These are phyloP conservation scores for Hypotaenidia philippensis DNA, from an alignment of 2,797 vertebrate species.

Conservation along the genomic window DNA sequence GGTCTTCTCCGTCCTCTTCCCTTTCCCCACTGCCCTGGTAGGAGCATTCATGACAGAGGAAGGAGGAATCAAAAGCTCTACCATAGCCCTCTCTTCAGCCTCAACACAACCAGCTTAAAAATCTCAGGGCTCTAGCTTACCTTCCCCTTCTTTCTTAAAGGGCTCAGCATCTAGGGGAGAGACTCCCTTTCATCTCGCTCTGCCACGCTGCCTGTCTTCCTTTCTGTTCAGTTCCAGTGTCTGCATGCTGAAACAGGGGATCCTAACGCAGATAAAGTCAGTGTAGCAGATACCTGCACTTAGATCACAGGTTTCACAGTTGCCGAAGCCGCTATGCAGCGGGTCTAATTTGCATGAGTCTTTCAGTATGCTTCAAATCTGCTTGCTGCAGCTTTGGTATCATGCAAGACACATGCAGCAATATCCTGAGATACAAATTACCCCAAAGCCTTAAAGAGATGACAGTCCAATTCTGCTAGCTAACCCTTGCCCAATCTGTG, in stretches of 20 bases:
- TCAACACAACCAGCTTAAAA: conserved; percentile 12
- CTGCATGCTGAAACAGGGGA: background rate
- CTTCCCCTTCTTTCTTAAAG: conserved; percentile 35
- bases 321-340: background rate
- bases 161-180: background rate
- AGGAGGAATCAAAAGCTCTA: background rate
- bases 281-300: background rate
- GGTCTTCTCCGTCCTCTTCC: background rate
- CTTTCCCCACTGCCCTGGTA: background rate
- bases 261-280: conserved; percentile 25
- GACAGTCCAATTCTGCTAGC: background rate
- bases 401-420: background rate
- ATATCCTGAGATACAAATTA: background rate
- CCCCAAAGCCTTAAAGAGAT: background rate
- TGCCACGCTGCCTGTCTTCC: background rate
- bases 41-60: background rate
- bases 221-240: background rate
- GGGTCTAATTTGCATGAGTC: background rate
- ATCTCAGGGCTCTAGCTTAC: background rate
- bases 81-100: background rate
- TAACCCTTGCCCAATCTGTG: background rate
- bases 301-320: conserved; percentile 35
- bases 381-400: background rate
- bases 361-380: background rate
- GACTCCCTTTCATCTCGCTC: background rate